phyloP scores from a whole-genome alignment of 2,888 invertebrate species.

The Chloromyia formosa region DNA sequence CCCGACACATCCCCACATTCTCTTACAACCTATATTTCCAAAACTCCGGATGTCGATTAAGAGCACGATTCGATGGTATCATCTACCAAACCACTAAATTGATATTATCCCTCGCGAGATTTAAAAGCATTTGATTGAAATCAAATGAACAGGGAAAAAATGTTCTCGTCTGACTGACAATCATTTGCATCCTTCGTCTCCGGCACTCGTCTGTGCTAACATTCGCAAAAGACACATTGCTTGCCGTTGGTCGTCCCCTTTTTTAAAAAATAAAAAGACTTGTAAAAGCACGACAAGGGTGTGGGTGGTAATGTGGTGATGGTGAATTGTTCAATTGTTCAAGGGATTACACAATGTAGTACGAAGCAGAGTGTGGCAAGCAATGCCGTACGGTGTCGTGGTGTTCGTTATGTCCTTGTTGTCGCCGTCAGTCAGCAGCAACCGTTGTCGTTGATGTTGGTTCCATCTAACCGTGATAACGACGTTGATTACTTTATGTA shows the following conservation, averaged over 20 bases:
- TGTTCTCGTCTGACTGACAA: constrained; percentile 19
- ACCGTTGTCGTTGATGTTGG: background rate
- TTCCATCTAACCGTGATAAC: constrained; percentile 40
- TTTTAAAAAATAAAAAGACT: background rate
- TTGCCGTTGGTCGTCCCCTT: background rate
- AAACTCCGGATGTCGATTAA: too few relatives aligned
- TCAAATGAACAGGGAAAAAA: constrained; percentile 30
- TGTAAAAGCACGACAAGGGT: background rate
- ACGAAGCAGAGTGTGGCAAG: constrained; percentile 15
- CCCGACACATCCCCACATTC: too few relatives aligned
- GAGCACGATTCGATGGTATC: too few relatives aligned
- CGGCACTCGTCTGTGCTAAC: background rate
- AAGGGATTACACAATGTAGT: constrained; percentile 35
- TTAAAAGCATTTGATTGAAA: constrained; percentile 35
- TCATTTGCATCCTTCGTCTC: constrained; percentile 37
- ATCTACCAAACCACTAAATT: background rate
- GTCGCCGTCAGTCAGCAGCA: constrained; percentile 12
- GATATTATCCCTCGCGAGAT: constrained; percentile 31
- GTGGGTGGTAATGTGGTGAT: background rate
- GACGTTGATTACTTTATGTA: constrained; percentile 49
- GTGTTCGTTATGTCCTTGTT: constrained; percentile 18
- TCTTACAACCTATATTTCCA: too few relatives aligned
- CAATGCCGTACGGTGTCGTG: background rate
- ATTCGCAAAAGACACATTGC: background rate
- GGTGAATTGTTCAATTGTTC: constrained; percentile 39